Base-by-base conservation (phyloP, 2,888 invertebrate species). In the Eucriotettix oculatus region DNA sequence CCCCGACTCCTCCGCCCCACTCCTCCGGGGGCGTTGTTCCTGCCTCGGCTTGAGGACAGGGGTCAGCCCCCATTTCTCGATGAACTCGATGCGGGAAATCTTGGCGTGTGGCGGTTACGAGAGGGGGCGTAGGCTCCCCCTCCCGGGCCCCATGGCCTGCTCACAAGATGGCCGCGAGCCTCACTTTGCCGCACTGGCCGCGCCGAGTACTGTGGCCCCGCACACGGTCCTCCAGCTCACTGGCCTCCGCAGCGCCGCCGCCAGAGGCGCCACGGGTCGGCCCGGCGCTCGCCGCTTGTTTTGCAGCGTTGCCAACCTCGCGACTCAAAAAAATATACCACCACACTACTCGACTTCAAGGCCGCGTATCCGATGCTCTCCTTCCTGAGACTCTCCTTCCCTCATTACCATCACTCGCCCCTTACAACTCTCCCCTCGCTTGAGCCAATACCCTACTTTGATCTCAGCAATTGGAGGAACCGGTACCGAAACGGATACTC, bases 1-100 rank as follows among this genome's bases (percentile, higher is more conserved):
- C 74, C 81, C 82, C 76, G 76, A 76, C 75, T 85, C 83, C 76
- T 82, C 82, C 76, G 78, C 80, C 77, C 80, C 80, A 79, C 79
- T 78, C 76, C 77, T 73, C 76, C 84, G 85, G 88, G 90, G 86
- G 81, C 81, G 76, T 77, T 87, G 86, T 82, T 90, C 90, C 86
- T 89, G 90, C 84, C 90, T 89, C 86, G 90, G 90, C 82, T 87
- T 86, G 84, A 91, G 88, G 87, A 91, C 90, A 86, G 92, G 92
- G 86, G 91, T 91, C 82, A 92, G 89, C 87, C 92, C 92, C 92
- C 92, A 92, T 90, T 90, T 89, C 83, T 92, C 91, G 81, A 90
- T 86, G 82, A 91, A 90, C 86, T 91, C 91, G 87, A 92, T 88
- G 83, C 90, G 91, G 86, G 92, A 90, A 93, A 92, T 92, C 88